Evolutionary conservation across 2,113 vertebrate species (phyloP), one percentile per base, ranked within the genome.

Genomic region (Datnioides undecimradiatus): DNA sequence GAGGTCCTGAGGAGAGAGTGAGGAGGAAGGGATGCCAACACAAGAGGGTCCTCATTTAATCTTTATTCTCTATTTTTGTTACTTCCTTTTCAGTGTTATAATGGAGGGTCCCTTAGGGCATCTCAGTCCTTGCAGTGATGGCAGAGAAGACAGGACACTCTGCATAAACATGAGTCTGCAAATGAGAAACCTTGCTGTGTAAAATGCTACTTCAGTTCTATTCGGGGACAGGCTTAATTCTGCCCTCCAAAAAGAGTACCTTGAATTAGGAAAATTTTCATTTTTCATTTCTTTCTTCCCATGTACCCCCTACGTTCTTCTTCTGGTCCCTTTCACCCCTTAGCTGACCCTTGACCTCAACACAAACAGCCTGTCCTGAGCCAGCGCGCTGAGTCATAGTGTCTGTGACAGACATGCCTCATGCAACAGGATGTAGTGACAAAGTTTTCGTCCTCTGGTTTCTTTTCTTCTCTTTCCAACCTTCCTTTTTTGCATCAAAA

Each of bases 291-390:
- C 11, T 40, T 29, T 58, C 13, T 23, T 41, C 2, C 17, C 33
- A n/a, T 40, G 1, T 17, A 6, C 16, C 0, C 31, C 29, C 12
- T 14, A n/a, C n/a, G n/a, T 17, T 71, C 40, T 76, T 27, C 40
- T 14, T 41, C 33, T 48, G 41, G 73, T 84, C 57, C 62, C 65
- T 75, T 76, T 86, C 58, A 60, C 46, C 64, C 66, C 64, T 59
- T 31, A 48, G 29, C 57, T 54, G 83, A 88, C 68, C 84, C 45
- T 46, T 79, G 60, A 79, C 87, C 79, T 62, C 27, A 34, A 17
- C 59, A 75, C 81, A 79, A 79, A 76, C 76, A 76, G 65, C 29
- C 51, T 23, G 23, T 49, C 40, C 80, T 41, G 49, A 85, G 45
- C 54, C 76, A 67, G 38, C 31, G 38, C 31, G 29, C 79, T 78